These are phyloP conservation scores for Sterrhoptilus dennistouni DNA, from an alignment of 2,113 vertebrate species.

Conservation along the genomic window DNA sequence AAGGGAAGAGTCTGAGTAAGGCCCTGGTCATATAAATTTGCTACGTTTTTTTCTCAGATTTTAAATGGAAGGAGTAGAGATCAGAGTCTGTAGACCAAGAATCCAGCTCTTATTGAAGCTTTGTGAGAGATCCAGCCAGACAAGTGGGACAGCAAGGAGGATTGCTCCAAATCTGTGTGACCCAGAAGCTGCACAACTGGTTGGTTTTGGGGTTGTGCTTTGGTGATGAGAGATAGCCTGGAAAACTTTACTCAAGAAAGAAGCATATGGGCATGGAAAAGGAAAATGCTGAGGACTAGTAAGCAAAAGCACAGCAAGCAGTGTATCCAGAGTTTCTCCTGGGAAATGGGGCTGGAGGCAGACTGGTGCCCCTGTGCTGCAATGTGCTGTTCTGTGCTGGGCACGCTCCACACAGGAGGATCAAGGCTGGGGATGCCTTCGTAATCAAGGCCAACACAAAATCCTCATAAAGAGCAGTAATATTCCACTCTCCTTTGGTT, in stretches of 20 bases:
- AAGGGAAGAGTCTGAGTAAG: not conserved
- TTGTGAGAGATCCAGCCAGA: not conserved
- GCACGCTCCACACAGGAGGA: not conserved
- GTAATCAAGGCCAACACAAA: not conserved
- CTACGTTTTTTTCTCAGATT: not conserved
- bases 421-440: conserved; percentile 28
- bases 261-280: not conserved
- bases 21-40: not conserved
- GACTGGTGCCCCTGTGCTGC: not conserved
- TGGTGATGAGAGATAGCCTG: not conserved
- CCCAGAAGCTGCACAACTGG: not conserved
- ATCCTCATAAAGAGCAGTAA: conserved; percentile 51
- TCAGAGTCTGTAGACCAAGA: not conserved
- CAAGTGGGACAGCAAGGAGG: not conserved
- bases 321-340: not conserved
- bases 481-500: conserved; percentile 53
- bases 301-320: not conserved
- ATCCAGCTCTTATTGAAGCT: not conserved
- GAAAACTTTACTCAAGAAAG: not conserved
- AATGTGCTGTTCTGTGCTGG: not conserved
- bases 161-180: not conserved
- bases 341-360: not conserved
- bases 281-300: not conserved
- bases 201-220: not conserved
- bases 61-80: not conserved